Evolutionary conservation across 2,888 invertebrate species (phyloP).

Genomic region (Busseola fusca): DNA sequence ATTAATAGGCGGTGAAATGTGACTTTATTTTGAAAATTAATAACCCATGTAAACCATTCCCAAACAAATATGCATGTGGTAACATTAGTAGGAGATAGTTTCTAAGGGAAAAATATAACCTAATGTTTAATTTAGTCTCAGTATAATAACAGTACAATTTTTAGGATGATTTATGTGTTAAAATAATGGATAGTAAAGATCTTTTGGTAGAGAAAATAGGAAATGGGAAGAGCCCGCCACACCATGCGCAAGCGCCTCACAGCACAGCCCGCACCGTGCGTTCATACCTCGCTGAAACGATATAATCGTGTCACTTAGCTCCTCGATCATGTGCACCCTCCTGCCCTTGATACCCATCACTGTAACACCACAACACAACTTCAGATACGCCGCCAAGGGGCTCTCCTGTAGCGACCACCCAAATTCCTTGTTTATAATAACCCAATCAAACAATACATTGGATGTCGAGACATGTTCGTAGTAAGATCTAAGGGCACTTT

Average conservation of each 20-base stretch:
- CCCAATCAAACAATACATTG: constrained; percentile 19
- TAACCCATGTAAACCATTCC: constrained; percentile 55
- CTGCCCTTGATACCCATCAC: constrained; percentile 99
- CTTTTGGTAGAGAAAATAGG: constrained; percentile 53
- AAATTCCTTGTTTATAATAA: constrained; percentile 29
- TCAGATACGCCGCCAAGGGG: constrained; percentile 67
- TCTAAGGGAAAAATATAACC: constrained; percentile 29
- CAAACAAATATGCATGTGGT: constrained; percentile 49
- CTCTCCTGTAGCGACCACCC: constrained; percentile 45
- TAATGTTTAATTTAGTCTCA: constrained; percentile 19
- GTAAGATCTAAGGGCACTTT: constrained; percentile 37
- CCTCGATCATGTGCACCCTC: constrained; percentile 99
- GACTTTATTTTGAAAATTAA: constrained; percentile 46
- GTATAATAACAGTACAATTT: constrained; percentile 20
- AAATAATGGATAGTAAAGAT: constrained; percentile 53
- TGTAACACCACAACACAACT: constrained; percentile 90
- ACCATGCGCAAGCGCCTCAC: constrained; percentile 81
- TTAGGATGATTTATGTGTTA: constrained; percentile 49
- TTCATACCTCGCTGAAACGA: constrained; percentile 99
- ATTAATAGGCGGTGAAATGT: constrained; percentile 73
- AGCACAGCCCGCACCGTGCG: constrained; percentile 76
- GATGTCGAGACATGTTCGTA: constrained; percentile 35
- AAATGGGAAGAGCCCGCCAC: constrained; percentile 75
- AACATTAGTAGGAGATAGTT: constrained; percentile 49
- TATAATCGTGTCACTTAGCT: constrained; percentile 99